Conservation (phyloP, 2,797 vertebrate genomes). For the Knipowitschia caucasica region DNA sequence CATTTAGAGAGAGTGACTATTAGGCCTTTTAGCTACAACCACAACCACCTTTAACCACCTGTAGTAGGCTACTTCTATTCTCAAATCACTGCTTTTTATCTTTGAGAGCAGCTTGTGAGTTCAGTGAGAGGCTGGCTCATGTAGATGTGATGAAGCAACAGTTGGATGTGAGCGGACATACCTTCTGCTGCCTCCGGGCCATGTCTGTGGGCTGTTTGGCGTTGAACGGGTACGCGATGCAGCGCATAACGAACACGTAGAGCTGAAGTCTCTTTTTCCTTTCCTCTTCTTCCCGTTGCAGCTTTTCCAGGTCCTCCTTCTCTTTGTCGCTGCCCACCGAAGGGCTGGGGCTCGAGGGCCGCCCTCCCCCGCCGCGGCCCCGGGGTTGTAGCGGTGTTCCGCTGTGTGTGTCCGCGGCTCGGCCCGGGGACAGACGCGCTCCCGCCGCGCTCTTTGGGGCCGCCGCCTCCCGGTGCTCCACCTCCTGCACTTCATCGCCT, state of each 20-base stretch:
- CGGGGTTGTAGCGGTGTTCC: constrained; percentile 74
- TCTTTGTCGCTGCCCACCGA: constrained; percentile 93
- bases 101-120: too few species aligned
- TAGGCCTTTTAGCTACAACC: not conserved
- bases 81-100: too few species aligned
- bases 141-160: constrained; percentile 11
- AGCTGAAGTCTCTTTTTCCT: constrained; percentile 94
- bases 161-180: constrained; percentile 50
- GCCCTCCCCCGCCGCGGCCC: constrained; percentile 74
- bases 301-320: constrained; percentile 92
- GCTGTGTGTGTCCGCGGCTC: constrained; percentile 77
- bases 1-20: not conserved
- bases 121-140: too few species aligned
- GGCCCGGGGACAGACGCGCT: constrained; percentile 81
- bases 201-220: constrained; percentile 98
- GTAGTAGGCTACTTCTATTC: too few species aligned
- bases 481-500: constrained; percentile 88
- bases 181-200: constrained; percentile 97
- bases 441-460: constrained; percentile 75
- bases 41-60: too few species aligned
- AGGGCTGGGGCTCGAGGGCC: constrained; percentile 90
- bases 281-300: constrained; percentile 94
- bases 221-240: constrained; percentile 96
- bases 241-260: constrained; percentile 97
- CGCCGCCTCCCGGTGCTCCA: constrained; percentile 84